These are phyloP conservation scores for Pristionchus fissidentatus DNA, from an alignment of 2,888 invertebrate genomes.

Conservation along the genomic window DNA sequence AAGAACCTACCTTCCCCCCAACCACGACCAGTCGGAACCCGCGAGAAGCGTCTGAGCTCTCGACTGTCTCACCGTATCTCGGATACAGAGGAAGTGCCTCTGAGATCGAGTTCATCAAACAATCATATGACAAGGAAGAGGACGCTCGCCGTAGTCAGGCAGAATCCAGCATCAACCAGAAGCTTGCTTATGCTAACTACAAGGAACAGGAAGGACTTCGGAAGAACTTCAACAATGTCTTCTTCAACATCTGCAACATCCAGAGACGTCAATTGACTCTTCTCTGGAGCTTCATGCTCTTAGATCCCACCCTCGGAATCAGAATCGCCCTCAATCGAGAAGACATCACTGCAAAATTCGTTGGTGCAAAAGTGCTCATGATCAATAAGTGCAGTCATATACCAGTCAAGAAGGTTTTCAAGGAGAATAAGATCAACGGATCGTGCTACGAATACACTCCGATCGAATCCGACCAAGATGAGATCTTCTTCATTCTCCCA, in stretches of 20 bases:
- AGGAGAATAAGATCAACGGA: neutral
- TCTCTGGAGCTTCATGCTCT: neutral
- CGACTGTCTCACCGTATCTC: neutral
- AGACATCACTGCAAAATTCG: constrained; percentile 2
- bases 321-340: neutral
- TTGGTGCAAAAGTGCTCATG: neutral
- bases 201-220: neutral
- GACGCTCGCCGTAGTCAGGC: neutral
- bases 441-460: neutral
- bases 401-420: neutral
- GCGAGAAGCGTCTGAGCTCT: too few species aligned
- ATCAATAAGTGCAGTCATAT: neutral
- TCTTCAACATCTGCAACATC: neutral
- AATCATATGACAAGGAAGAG: neutral
- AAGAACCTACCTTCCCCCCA: too few species aligned
- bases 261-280: neutral
- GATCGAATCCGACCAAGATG: neutral
- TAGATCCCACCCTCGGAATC: neutral
- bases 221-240: neutral
- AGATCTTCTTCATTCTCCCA: neutral
- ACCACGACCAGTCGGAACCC: too few species aligned
- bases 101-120: neutral
- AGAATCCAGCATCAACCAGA: neutral
- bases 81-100: neutral
- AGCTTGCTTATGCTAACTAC: neutral